Conservation (phyloP, 2,113 vertebrate genomes). For the Triplophysa siluroides region DNA sequence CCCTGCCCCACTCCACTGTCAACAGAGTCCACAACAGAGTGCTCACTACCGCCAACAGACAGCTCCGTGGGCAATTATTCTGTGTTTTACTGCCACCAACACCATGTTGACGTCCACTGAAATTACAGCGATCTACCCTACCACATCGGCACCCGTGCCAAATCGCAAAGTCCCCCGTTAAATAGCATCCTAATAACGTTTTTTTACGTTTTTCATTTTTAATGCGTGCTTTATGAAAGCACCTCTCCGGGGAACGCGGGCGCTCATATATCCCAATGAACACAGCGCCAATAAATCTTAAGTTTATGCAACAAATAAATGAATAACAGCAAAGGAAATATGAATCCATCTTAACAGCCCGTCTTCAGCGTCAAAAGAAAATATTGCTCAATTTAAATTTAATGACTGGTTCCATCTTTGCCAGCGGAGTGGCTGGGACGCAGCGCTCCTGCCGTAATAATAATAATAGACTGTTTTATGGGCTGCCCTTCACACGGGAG, state of each 20-base stretch:
- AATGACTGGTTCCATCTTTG: constrained; percentile 71
- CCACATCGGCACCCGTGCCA: constrained; percentile 37
- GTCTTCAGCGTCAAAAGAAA: constrained; percentile 66
- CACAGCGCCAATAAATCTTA: constrained; percentile 58
- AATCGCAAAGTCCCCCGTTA: constrained; percentile 48
- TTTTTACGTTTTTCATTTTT: constrained; percentile 56
- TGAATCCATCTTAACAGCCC: constrained; percentile 61
- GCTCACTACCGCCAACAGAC: not conserved
- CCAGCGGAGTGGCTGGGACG: constrained; percentile 61
- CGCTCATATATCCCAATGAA: constrained; percentile 48
- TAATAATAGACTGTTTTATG: constrained; percentile 73
- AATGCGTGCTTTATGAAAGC: constrained; percentile 62
- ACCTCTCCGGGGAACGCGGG: constrained; percentile 56
- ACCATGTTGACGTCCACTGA: not conserved
- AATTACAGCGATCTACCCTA: constrained; percentile 38
- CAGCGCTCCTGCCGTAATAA: constrained; percentile 67
- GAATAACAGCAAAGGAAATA: constrained; percentile 58
- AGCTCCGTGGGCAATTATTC: not conserved
- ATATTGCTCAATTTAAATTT: constrained; percentile 78
- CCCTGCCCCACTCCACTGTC: constrained; percentile 13
- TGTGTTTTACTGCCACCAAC: constrained; percentile 1
- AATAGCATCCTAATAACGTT: constrained; percentile 59
- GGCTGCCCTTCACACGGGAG: constrained; percentile 62
- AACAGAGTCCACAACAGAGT: constrained; percentile 19
- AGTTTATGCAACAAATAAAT: constrained; percentile 69